Percentiles rank a stretch among this genome's conserved stretches.
Conservation (phyloP, 2,797 vertebrate genomes). For the Monodelphis domestica region DNA sequence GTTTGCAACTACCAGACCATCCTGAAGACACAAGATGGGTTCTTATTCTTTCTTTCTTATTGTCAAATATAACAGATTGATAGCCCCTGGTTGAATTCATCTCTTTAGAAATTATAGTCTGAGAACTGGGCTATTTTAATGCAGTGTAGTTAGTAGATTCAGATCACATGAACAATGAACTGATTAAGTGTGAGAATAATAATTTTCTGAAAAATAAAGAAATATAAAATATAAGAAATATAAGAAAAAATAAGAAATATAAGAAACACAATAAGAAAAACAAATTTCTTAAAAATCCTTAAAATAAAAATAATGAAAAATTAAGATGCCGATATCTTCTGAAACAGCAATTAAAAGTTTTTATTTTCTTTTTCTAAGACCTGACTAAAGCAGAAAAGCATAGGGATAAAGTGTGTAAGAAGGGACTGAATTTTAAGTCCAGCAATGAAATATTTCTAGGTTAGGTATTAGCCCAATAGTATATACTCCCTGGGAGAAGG, state of each 20-base stretch:
- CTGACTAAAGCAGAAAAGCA: constrained; percentile 15
- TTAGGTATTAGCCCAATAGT: neutral
- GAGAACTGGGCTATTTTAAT: constrained; percentile 11
- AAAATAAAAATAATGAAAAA: neutral
- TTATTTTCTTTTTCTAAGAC: constrained; percentile 5
- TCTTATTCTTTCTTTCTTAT: neutral
- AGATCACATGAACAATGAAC: neutral
- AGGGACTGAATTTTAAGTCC: neutral
- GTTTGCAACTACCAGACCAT: neutral
- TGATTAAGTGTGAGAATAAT: neutral
- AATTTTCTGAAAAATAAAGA: constrained; percentile 47
- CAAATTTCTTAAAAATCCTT: constrained; percentile 51
- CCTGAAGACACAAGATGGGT: neutral
- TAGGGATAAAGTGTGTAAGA: neutral
- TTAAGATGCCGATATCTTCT: constrained; percentile 24
- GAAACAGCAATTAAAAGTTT: constrained; percentile 12
- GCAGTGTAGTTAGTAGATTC: neutral
- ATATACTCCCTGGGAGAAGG: neutral
- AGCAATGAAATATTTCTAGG: neutral
- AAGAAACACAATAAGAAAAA: too few species aligned
- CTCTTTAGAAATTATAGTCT: too few species aligned
- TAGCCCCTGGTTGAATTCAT: constrained; percentile 22
- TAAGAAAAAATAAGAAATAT: too few species aligned
- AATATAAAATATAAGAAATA: too few species aligned
- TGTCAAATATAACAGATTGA: neutral